Conservation (phyloP, 2,888 invertebrate genomes). For the Drosophila rubida region DNA sequence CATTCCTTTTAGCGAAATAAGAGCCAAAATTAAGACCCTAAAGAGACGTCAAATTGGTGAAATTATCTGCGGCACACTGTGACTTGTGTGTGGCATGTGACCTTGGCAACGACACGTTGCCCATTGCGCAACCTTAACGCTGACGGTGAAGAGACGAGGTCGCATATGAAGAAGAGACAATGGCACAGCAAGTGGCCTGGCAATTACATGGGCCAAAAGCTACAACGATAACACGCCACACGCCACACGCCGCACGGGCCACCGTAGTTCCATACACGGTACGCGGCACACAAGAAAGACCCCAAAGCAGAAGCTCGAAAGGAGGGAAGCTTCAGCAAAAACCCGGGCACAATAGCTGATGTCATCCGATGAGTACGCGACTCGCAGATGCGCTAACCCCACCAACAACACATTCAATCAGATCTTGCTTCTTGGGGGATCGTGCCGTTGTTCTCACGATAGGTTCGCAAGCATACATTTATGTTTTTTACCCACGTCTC, state of each 20-base stretch:
- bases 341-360: slow-evolving; percentile 1
- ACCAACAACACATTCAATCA: background rate
- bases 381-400: slow-evolving; percentile 25
- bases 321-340: slow-evolving; percentile 12
- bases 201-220: slow-evolving; percentile 51
- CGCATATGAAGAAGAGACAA: slow-evolving; percentile 45
- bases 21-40: slow-evolving; percentile 38
- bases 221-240: slow-evolving; percentile 14
- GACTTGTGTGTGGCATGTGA: slow-evolving; percentile 35
- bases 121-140: slow-evolving; percentile 30
- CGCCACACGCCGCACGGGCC: slow-evolving; percentile 6
- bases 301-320: slow-evolving; percentile 20
- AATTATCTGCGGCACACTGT: slow-evolving; percentile 36
- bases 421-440: background rate
- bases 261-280: too few relatives aligned
- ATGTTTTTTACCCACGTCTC: too few relatives aligned
- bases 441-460: background rate
- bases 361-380: slow-evolving; percentile 14
- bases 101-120: slow-evolving; percentile 57
- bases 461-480: background rate
- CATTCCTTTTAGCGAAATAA: slow-evolving; percentile 7
- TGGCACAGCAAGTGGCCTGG: slow-evolving; percentile 52
- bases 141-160: slow-evolving; percentile 27
- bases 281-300: slow-evolving; percentile 10
- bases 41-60: slow-evolving; percentile 43